Base-by-base conservation (phyloP, 2,113 vertebrate species). In the Pogona vitticeps region DNA sequence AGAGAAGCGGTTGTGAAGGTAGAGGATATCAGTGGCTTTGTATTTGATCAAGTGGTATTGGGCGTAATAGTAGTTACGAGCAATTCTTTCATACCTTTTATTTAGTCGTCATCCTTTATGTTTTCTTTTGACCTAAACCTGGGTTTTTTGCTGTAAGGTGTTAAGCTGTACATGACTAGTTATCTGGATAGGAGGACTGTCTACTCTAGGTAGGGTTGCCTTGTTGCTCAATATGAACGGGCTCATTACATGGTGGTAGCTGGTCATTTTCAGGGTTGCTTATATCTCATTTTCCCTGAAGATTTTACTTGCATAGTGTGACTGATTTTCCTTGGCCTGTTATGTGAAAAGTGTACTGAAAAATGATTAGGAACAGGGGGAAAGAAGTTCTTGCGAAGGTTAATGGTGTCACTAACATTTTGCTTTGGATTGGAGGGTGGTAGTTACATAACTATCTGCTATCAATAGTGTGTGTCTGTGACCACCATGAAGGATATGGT, bases 381-480 rank as follows among this genome's bases (percentile, higher is more conserved):
- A 73, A 87, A 59, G 71, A 58, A 9, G 59, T 63, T 65, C 1
- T 15, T 31, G 17, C 36, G 59, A 76, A 58, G 2, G 26, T 36
- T 1, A 72, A 4, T 79, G 65, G 76, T 90, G 56, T 91, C 42
- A 42, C 28, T 83, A 85, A 76, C 80, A 82, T 84, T 79, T 33
- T 1, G 1, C 80, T 68, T 59, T 91, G 6, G 21, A 31, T 82
- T 63, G 80, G 84, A 67, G 71, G 52, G 82, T 86, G 84, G 72
- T 78, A 89, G 91, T 94, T 94, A 95, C 92, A 85, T 95, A 95
- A 94, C 93, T 94, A 90, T 92, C 83, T 91, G 59, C 33, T 89
- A 0, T 33, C 38, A 17, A 40, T 83, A 40, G 82, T n/a, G 10
- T 75, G 36, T 63, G 58, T n/a, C 12, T 75, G 36, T 63, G 58